phyloP scores from a whole-genome alignment of 2,113 vertebrate genomes.

The Corythornis vintsioides region DNA sequence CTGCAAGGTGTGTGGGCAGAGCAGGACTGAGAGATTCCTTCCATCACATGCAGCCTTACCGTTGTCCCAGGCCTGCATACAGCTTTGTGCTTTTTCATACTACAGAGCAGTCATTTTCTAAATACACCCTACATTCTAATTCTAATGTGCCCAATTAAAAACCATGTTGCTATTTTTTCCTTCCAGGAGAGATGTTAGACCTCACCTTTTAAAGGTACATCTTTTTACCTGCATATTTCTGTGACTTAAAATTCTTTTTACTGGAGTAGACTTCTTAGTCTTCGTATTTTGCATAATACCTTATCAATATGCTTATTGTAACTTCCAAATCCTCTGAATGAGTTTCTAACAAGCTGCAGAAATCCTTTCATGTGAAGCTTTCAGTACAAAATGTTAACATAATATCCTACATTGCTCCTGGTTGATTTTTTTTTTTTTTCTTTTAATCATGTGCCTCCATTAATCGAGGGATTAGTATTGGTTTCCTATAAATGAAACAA shows the following conservation, averaged over 20 bases:
- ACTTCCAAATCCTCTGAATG: conserved; percentile 1
- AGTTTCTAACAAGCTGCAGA: conserved; percentile 15
- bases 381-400: neutral
- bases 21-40: neutral
- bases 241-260: neutral
- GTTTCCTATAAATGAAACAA: conserved; percentile 1
- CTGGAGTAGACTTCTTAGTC: neutral
- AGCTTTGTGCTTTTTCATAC: neutral
- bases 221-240: neutral
- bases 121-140: neutral
- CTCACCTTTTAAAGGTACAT: neutral
- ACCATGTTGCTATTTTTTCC: neutral
- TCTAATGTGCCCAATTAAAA: neutral
- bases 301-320: conserved; percentile 10
- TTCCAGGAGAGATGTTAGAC: neutral
- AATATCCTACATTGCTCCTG: conserved; percentile 18
- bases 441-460: neutral
- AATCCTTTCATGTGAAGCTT: conserved; percentile 8
- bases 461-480: conserved; percentile 13
- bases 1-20: neutral
- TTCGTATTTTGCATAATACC: conserved; percentile 7
- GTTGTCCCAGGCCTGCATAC: neutral
- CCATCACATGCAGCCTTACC: neutral
- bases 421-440: neutral
- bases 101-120: neutral